Percentiles rank a stretch among this genome's conserved stretches.
These are phyloP conservation scores for Dicranocentrus wangi DNA, from an alignment of 2,888 invertebrate species.

Conservation along the genomic window DNA sequence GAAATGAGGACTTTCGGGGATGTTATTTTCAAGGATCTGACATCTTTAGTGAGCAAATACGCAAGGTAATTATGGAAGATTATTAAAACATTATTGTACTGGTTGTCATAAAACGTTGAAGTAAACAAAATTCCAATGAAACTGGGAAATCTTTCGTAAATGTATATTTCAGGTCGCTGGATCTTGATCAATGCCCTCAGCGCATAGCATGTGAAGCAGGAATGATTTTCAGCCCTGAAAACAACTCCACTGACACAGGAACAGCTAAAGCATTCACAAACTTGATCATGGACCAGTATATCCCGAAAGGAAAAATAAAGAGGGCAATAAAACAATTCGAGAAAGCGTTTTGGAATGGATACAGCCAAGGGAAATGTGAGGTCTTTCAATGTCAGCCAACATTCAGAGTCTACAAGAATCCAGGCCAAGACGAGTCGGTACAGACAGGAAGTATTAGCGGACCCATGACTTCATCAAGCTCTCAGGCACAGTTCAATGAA, in stretches of 20 bases:
- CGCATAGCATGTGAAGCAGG: conserved; percentile 69
- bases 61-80: conserved; percentile 57
- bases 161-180: conserved; percentile 64
- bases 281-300: conserved; percentile 68
- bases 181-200: conserved; percentile 71
- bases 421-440: no score
- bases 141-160: not conserved
- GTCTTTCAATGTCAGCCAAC: conserved; percentile 63
- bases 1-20: conserved; percentile 68
- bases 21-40: conserved; percentile 56
- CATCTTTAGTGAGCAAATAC: conserved; percentile 62
- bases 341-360: conserved; percentile 70
- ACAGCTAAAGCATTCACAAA: conserved; percentile 66
- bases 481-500: not conserved
- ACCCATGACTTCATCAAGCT: not conserved
- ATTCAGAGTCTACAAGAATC: conserved; percentile 24
- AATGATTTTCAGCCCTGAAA: conserved; percentile 57
- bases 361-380: conserved; percentile 38
- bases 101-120: not conserved
- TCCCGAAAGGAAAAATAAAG: conserved; percentile 67
- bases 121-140: not conserved
- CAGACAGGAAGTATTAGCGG: not conserved
- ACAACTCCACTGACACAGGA: conserved; percentile 52
- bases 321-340: conserved; percentile 58
- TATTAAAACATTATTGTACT: not conserved